phyloP scores from a whole-genome alignment of 2,113 vertebrate species.

The Pterocles orientalis region DNA sequence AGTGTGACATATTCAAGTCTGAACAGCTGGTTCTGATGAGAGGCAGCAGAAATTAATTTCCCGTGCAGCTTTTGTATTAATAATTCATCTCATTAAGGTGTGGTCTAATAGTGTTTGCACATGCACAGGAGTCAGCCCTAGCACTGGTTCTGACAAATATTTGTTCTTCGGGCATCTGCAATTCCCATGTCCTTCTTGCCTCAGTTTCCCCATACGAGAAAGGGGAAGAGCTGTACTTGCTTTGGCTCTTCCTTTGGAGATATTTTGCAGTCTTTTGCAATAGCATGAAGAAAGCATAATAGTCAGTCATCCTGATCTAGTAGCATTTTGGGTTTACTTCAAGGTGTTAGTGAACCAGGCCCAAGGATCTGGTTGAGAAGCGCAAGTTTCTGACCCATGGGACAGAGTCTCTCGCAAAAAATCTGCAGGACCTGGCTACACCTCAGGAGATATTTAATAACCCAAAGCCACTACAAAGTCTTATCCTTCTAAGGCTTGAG shows the following conservation, averaged over 20 bases:
- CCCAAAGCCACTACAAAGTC: neutral
- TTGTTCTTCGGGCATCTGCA: neutral
- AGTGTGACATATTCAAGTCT: constrained; percentile 35
- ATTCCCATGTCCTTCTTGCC: neutral
- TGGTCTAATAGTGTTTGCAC: constrained; percentile 4
- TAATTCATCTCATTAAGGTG: constrained; percentile 37
- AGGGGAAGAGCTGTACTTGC: neutral
- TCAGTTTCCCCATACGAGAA: accelerated
- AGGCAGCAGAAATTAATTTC: constrained; percentile 34
- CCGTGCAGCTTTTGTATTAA: constrained; percentile 39
- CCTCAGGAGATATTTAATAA: neutral
- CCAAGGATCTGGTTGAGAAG: neutral
- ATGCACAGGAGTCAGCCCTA: neutral
- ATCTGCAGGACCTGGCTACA: neutral
- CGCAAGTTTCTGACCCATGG: neutral
- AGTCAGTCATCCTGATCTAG: neutral
- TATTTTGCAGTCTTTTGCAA: neutral
- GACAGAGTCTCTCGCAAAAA: neutral
- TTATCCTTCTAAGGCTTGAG: neutral
- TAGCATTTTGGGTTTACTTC: neutral
- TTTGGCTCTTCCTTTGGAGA: neutral
- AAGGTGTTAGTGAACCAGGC: neutral
- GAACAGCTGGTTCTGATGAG: constrained; percentile 46
- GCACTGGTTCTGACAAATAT: neutral
- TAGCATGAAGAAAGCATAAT: neutral